These are phyloP conservation scores for Campopleginae sp. DNA, from an alignment of 2,888 invertebrate species.

Conservation along the genomic window DNA sequence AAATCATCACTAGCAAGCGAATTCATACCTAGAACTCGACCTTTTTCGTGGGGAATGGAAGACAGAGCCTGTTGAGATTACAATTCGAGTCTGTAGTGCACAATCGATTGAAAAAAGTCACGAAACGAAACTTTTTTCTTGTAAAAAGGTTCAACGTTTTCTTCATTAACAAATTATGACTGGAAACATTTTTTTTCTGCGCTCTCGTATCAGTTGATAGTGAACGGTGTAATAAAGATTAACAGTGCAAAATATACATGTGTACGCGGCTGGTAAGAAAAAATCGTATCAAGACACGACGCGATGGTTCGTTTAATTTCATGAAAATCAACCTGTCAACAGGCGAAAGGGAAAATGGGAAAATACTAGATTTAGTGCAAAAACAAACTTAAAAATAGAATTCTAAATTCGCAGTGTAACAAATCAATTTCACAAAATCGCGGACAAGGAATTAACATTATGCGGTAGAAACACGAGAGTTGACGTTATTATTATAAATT, in stretches of 20 bases:
- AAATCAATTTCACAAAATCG: constrained; percentile 6
- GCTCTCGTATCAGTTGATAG: constrained; percentile 28
- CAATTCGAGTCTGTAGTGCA: constrained; percentile 10
- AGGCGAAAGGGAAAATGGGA: not conserved
- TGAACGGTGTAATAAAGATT: constrained; percentile 8
- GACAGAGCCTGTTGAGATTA: not conserved
- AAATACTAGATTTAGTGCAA: not conserved
- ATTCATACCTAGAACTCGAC: no score
- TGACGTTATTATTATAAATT: not conserved
- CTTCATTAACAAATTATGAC: not conserved
- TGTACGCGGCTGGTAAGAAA: constrained; percentile 27
- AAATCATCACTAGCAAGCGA: not conserved
- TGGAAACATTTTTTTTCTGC: not conserved
- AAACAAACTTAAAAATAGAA: not conserved
- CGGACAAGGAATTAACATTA: constrained; percentile 6
- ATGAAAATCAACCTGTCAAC: not conserved
- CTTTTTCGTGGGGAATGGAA: not conserved
- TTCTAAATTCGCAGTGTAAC: constrained; percentile 1
- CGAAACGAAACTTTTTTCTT: not conserved
- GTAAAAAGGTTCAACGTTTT: constrained; percentile 24
- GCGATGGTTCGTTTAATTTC: not conserved
- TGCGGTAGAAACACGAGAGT: constrained; percentile 17
- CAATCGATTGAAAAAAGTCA: constrained; percentile 10
- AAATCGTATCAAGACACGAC: not conserved
- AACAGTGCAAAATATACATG: constrained; percentile 15